These are phyloP conservation scores for Napeogenes sylphis DNA, from an alignment of 2,888 invertebrate genomes.

Conservation along the genomic window DNA sequence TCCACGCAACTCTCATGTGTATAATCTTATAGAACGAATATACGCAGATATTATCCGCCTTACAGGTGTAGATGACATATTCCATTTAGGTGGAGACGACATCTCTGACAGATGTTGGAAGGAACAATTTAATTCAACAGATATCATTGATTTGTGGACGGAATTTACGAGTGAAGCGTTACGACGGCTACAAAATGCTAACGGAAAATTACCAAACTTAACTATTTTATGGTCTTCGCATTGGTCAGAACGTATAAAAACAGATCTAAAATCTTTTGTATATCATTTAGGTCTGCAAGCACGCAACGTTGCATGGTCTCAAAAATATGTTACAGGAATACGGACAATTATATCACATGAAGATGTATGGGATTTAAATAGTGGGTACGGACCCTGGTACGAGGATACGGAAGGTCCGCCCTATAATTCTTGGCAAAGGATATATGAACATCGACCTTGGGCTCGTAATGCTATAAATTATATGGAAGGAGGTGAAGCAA, in stretches of 20 bases:
- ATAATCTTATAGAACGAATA: constrained; percentile 81
- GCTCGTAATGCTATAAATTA: constrained; percentile 52
- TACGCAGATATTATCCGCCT: constrained; percentile 85
- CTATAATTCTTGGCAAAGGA: constrained; percentile 89
- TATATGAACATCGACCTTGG: constrained; percentile 88
- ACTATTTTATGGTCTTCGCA: constrained; percentile 54
- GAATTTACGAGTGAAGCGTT: constrained; percentile 81
- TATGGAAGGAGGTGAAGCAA: constrained; percentile 85
- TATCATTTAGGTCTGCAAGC: constrained; percentile 61
- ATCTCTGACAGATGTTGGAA: constrained; percentile 86
- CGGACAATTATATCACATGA: constrained; percentile 87
- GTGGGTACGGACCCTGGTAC: constrained; percentile 88
- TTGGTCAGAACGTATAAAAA: constrained; percentile 46
- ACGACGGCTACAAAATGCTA: constrained; percentile 74
- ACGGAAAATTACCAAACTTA: constrained; percentile 55
- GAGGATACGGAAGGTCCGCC: constrained; percentile 86
- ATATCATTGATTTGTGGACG: constrained; percentile 83
- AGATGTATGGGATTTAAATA: constrained; percentile 90
- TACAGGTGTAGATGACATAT: constrained; percentile 85
- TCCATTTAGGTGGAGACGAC: constrained; percentile 87
- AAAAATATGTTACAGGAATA: constrained; percentile 72
- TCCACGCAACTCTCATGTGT: constrained; percentile 84
- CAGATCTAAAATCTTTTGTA: constrained; percentile 46
- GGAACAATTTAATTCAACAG: constrained; percentile 79
- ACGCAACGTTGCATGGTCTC: constrained; percentile 82